Base-by-base conservation (phyloP, 2,888 invertebrate genomes). In the Scotopteryx bipunctaria region DNA sequence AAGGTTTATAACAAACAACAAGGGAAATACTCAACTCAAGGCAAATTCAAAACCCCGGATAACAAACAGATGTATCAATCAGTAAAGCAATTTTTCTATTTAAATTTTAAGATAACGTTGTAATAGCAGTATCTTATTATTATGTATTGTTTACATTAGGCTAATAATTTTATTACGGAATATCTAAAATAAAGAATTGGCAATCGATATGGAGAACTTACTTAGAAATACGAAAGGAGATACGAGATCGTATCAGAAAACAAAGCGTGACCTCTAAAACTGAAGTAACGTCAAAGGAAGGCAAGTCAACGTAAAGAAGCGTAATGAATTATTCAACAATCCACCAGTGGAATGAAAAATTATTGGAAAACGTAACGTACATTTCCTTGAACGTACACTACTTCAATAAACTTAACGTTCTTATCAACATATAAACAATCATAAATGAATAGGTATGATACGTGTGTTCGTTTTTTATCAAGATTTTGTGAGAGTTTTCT, bases 261-360 rank as follows among this genome's bases (percentile, higher is more conserved):
- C 36, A 21, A 37, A 29, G n/a, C 21, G 27, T 54, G 61, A 69
- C 61, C 64, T 67, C 55, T 57, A 64, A 50, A 51, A 54, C 49
- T 48, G 13, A 35, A 45, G 25, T 36, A 31, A 43, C 14, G 8
- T 16, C 41, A 44, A 44, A 64, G 59, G 65, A 66, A 64, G 60
- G 71, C 67, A 75, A 70, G 14, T 29, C 31, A 23, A 56, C 60
- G 54, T 59, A 61, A 55, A 59, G 48, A 36, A 31, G 53, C 44
- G 42, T 42, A 59, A 73, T 79, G 73, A 79, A 81, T 82, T 59
- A 83, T 79, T 77, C 73, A 82, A 65, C 45, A 37, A 60, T 49
- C 37, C 41, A 51, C 62, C 63, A 58, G 64, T 63, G 61, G 68
- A 73, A 72, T 71, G 67, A 73, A 69, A 73, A 72, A 75, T 69